These are phyloP conservation scores for Troglohyphantes excavatus DNA, from an alignment of 2,888 invertebrate genomes.

Conservation along the genomic window DNA sequence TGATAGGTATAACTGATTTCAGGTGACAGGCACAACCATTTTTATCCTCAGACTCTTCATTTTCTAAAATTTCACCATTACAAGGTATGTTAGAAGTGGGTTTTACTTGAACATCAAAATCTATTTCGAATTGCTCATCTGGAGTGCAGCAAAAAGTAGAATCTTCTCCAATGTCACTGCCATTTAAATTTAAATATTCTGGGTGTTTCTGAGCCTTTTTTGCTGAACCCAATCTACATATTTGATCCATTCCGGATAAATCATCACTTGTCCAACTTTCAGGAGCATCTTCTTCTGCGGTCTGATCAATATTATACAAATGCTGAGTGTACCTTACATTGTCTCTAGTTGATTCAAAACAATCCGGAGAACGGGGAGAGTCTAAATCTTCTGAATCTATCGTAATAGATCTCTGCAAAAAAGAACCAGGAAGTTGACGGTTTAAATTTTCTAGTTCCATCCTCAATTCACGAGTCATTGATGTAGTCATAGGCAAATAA, in stretches of 20 bases:
- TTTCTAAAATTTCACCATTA: constrained; percentile 80
- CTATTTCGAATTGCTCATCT: constrained; percentile 79
- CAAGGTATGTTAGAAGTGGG: constrained; percentile 65
- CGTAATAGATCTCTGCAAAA: constrained; percentile 71
- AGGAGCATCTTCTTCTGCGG: constrained; percentile 72
- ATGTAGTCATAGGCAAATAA: constrained; percentile 93
- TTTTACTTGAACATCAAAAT: constrained; percentile 74
- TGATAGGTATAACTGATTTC: constrained; percentile 79
- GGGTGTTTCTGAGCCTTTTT: constrained; percentile 66
- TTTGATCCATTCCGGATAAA: constrained; percentile 74
- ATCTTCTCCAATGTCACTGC: constrained; percentile 54
- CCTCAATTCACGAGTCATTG: constrained; percentile 91
- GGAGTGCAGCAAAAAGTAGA: constrained; percentile 77
- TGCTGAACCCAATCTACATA: constrained; percentile 66
- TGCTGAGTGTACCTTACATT: constrained; percentile 40
- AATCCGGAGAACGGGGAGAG: constrained; percentile 75
- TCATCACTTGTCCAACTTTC: constrained; percentile 79
- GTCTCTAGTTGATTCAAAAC: constrained; percentile 67
- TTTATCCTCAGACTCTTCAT: constrained; percentile 79
- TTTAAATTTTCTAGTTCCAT: constrained; percentile 92
- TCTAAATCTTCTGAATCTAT: constrained; percentile 79
- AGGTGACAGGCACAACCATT: constrained; percentile 79
- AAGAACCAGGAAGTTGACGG: constrained; percentile 89
- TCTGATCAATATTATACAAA: constrained; percentile 64
- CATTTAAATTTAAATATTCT: constrained; percentile 71